Conservation (phyloP, 37 sponge, comb jelly and placozoan genomes). For the Haliclona indistincta region DNA sequence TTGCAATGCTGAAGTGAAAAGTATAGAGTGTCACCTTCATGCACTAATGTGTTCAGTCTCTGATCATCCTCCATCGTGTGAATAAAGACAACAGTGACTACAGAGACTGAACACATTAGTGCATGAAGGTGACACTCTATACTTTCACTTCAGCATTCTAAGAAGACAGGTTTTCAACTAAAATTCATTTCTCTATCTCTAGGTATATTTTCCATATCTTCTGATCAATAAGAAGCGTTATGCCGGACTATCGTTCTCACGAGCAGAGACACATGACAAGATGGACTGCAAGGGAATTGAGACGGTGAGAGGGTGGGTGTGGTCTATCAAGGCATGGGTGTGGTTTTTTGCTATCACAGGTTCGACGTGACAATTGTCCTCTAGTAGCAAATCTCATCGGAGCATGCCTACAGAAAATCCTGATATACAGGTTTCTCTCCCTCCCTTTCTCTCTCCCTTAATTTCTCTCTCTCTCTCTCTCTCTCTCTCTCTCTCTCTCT, state of each 20-base stretch:
- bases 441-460: neutral
- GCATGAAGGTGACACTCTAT: too few relatives aligned
- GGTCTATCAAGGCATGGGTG: too few relatives aligned
- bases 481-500: constrained; percentile 4
- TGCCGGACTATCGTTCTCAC: constrained; percentile 95
- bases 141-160: too few relatives aligned
- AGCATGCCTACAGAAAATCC: constrained; percentile 89
- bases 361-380: constrained; percentile 96
- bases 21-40: too few relatives aligned
- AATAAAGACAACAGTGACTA: too few relatives aligned
- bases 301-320: constrained; percentile 66
- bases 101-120: too few relatives aligned
- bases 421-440: constrained; percentile 81
- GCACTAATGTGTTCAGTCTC: too few relatives aligned
- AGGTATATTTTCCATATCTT: constrained; percentile 98
- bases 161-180: too few relatives aligned
- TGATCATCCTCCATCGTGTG: too few relatives aligned
- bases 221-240: constrained; percentile 99
- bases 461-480: neutral
- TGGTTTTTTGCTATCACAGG: constrained; percentile 29
- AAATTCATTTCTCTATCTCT: neutral
- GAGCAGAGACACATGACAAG: constrained; percentile 92
- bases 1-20: too few relatives aligned
- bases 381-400: constrained; percentile 92
- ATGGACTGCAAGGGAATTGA: constrained; percentile 99